Evolutionary conservation across 2,888 invertebrate species (phyloP).

Genomic region (Chorisops tibialis): DNA sequence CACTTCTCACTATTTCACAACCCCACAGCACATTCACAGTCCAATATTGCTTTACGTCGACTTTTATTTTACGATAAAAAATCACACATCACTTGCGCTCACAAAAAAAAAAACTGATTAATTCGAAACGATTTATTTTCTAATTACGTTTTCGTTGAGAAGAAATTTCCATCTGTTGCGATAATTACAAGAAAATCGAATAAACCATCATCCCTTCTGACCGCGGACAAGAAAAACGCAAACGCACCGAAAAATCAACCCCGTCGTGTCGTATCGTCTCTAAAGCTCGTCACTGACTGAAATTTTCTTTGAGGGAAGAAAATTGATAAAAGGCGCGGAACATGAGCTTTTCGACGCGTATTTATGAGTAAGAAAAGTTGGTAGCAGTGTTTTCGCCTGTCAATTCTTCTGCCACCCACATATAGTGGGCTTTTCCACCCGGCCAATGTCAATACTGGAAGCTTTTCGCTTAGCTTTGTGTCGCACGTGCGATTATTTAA

Average conservation of each 20-base stretch:
- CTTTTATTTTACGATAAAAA: too few relatives aligned
- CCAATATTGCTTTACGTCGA: too few relatives aligned
- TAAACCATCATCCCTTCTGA: too few relatives aligned
- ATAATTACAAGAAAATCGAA: too few relatives aligned
- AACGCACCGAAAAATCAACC: neutral
- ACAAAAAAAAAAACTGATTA: too few relatives aligned
- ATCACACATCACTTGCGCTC: too few relatives aligned
- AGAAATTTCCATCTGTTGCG: too few relatives aligned
- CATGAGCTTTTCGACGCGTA: neutral
- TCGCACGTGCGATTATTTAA: slow-evolving; percentile 4
- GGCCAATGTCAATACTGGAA: neutral
- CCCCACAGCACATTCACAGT: neutral
- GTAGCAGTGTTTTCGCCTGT: neutral
- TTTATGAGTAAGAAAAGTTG: neutral
- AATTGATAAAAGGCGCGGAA: slow-evolving; percentile 21
- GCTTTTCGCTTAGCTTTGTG: slow-evolving; percentile 19
- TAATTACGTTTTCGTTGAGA: too few relatives aligned
- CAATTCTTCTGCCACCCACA: slow-evolving; percentile 19
- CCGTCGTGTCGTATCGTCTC: neutral
- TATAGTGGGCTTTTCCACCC: neutral
- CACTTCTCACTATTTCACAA: neutral
- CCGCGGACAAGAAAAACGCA: neutral
- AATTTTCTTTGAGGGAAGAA: slow-evolving; percentile 10
- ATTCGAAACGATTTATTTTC: too few relatives aligned
- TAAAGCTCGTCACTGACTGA: slow-evolving; percentile 23